Percentiles rank a stretch among this genome's conserved stretches.
Conservation (phyloP, 92 coral and sea anemone genomes). For the Zoanthus solanderi region DNA sequence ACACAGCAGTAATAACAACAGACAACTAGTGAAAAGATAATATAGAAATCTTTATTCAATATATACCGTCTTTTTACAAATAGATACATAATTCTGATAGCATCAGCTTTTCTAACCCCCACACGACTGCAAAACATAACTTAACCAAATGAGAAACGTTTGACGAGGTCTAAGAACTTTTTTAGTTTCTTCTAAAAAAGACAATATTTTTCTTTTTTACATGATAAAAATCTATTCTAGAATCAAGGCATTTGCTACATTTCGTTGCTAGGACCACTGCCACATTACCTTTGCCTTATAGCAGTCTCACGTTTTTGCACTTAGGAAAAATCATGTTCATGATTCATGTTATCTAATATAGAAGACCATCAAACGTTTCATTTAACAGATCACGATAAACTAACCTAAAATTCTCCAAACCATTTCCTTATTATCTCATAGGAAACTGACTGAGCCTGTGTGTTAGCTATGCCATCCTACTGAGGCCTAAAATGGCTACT, state of each 20-base stretch:
- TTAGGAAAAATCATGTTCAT: not conserved
- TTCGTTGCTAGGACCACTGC: not conserved
- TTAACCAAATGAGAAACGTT: slow-evolving; percentile 15
- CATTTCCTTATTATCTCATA: not conserved
- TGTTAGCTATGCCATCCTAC: too few relatives aligned
- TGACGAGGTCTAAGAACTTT: not conserved
- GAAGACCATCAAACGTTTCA: not conserved
- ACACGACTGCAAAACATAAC: not conserved
- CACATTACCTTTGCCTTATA: not conserved
- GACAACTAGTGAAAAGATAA: slow-evolving; percentile 7
- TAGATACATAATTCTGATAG: slow-evolving; percentile 1
- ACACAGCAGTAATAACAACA: not conserved
- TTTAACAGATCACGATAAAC: not conserved
- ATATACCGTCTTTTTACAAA: slow-evolving; percentile 59
- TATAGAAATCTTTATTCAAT: slow-evolving; percentile 69
- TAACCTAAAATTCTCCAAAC: not conserved
- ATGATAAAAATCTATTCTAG: slow-evolving; percentile 32
- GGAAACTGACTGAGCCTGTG: not conserved
- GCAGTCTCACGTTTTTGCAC: not conserved
- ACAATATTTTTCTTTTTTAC: not conserved
- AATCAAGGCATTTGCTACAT: not conserved
- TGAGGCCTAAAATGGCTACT: too few relatives aligned
- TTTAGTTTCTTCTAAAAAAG: not conserved
- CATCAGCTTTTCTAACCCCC: not conserved
- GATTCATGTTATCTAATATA: not conserved